A percentile compares a stretch with the other conserved stretches of the same genome.
These are phyloP conservation scores for Lasius platythorax DNA, from an alignment of 2,888 invertebrate genomes.

Conservation along the genomic window DNA sequence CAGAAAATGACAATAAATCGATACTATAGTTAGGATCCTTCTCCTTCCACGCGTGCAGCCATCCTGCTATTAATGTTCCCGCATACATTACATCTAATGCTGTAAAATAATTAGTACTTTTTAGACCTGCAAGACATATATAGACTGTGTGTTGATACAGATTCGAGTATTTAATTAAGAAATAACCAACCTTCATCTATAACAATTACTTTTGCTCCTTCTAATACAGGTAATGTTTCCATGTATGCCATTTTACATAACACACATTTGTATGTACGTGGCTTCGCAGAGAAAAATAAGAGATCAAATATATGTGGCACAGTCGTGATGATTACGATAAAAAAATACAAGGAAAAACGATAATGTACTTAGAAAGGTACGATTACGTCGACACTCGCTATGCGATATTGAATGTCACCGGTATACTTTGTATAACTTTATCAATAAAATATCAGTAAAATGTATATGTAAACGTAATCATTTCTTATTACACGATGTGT, in stretches of 20 bases:
- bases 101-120: conserved; percentile 65
- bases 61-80: conserved; percentile 79
- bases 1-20: conserved; percentile 79
- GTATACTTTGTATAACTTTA: neutral
- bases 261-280: too few species aligned
- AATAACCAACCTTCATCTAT: conserved; percentile 80
- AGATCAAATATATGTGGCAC: neutral
- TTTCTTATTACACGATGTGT: conserved; percentile 14
- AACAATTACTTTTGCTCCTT: conserved; percentile 78
- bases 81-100: conserved; percentile 76
- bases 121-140: neutral
- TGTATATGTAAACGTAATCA: neutral
- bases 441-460: neutral
- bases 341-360: neutral
- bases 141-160: neutral
- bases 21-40: conserved; percentile 68
- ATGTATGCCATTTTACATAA: conserved; percentile 70
- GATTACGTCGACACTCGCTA: neutral
- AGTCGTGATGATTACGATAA: neutral
- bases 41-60: conserved; percentile 77
- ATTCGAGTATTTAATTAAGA: neutral
- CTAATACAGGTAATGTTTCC: conserved; percentile 74
- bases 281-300: neutral
- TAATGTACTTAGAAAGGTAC: neutral
- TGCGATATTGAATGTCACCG: neutral